A percentile compares a stretch with the other conserved stretches of the same genome.
Conservation (phyloP, 1,140 invertebrate species). For the Penaeus japonicus region DNA sequence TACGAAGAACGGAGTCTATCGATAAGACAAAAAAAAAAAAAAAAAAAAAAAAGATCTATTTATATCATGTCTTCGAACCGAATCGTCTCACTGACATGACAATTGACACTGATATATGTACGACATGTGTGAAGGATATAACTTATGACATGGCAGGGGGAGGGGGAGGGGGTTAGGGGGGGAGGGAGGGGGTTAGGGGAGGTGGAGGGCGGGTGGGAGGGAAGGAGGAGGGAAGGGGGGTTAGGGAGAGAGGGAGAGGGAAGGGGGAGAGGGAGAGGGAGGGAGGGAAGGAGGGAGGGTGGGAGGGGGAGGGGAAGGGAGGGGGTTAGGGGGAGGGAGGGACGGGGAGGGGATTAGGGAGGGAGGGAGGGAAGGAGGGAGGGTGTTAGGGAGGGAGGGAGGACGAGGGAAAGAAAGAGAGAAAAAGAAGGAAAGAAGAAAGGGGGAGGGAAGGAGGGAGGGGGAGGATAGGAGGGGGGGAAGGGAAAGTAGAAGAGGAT, state of each 20-base stretch:
- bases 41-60: too few species aligned
- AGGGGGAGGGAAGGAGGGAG: not conserved
- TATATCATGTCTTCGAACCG: not conserved
- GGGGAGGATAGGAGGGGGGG: not conserved
- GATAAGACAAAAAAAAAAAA: too few species aligned
- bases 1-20: too few species aligned
- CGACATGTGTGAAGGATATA: too few species aligned
- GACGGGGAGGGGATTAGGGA: not conserved
- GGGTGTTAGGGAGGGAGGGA: not conserved
- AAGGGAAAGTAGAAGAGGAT: not conserved
- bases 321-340: not conserved
- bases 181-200: not conserved
- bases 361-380: not conserved
- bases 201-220: not conserved
- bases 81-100: not conserved
- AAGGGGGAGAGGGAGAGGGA: not conserved
- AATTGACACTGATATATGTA: not conserved
- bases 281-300: not conserved
- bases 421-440: not conserved
- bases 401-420: not conserved
- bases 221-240: too few species aligned
- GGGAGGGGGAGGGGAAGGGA: not conserved
- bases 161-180: not conserved
- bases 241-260: not conserved
- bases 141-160: not conserved